phyloP scores from a whole-genome alignment of 2,797 vertebrate genomes.

The Gorsachius magnificus region DNA sequence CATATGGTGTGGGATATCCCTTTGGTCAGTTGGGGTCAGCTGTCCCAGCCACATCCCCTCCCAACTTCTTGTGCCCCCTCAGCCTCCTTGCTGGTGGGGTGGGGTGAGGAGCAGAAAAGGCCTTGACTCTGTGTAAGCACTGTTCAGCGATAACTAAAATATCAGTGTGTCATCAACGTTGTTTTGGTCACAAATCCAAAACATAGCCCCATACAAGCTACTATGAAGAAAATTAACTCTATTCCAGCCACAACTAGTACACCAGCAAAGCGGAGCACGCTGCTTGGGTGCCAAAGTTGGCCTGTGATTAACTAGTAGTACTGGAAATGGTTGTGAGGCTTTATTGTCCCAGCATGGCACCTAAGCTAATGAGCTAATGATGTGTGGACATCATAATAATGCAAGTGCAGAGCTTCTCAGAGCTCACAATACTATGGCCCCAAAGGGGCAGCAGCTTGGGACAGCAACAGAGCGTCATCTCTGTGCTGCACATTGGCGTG shows the following conservation, averaged over 20 bases:
- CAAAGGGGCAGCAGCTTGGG: neutral
- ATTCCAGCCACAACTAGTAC: neutral
- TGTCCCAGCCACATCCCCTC: neutral
- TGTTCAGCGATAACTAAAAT: neutral
- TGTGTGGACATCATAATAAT: neutral
- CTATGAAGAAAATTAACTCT: neutral
- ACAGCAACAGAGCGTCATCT: neutral
- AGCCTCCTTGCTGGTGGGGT: rapidly evolving
- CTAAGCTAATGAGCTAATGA: neutral
- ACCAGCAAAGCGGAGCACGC: rapidly evolving
- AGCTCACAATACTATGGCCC: neutral
- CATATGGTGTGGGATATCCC: neutral
- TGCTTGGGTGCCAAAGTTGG: neutral
- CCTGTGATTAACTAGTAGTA: neutral
- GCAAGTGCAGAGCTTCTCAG: neutral
- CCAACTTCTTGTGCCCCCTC: neutral
- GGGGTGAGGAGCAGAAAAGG: neutral
- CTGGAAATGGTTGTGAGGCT: neutral
- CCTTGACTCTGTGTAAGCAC: neutral
- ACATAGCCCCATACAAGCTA: neutral
- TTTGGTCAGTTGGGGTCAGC: neutral
- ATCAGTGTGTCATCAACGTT: neutral
- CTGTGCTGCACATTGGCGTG: neutral
- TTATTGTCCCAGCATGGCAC: neutral
- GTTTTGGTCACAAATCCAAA: neutral